Conservation (phyloP, 92 coral and sea anemone genomes). For the Galaxea fascicularis region DNA sequence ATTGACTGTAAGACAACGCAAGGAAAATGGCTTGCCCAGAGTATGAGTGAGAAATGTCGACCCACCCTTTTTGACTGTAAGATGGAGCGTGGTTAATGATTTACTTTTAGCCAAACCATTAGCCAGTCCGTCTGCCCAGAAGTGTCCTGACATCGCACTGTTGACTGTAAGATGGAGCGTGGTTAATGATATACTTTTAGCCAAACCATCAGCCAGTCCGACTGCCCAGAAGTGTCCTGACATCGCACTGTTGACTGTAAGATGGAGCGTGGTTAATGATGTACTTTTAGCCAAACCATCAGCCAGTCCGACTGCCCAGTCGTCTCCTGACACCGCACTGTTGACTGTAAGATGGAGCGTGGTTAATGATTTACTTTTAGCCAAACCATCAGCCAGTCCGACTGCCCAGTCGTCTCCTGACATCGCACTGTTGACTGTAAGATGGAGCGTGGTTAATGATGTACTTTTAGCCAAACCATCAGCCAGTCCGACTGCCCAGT, state of each 20-base stretch:
- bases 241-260: neutral
- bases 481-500: neutral
- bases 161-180: neutral
- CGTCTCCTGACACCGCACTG: neutral
- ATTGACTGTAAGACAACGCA: too few relatives aligned
- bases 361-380: neutral
- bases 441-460: neutral
- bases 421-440: neutral
- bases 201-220: neutral
- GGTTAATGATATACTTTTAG: neutral
- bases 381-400: neutral
- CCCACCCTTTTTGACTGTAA: neutral
- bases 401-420: neutral
- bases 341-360: neutral
- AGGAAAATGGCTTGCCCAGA: too few relatives aligned
- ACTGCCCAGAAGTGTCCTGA: neutral
- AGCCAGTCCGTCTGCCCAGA: neutral
- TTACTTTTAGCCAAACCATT: neutral
- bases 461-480: neutral
- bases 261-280: constrained; percentile 1
- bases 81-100: neutral
- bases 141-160: too few relatives aligned
- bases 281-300: neutral
- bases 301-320: neutral
- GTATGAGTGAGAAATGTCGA: neutral